A percentile compares a stretch with the other conserved stretches of the same genome.
These are phyloP conservation scores for Clanis bilineata DNA, from an alignment of 2,888 invertebrate species.

Conservation along the genomic window DNA sequence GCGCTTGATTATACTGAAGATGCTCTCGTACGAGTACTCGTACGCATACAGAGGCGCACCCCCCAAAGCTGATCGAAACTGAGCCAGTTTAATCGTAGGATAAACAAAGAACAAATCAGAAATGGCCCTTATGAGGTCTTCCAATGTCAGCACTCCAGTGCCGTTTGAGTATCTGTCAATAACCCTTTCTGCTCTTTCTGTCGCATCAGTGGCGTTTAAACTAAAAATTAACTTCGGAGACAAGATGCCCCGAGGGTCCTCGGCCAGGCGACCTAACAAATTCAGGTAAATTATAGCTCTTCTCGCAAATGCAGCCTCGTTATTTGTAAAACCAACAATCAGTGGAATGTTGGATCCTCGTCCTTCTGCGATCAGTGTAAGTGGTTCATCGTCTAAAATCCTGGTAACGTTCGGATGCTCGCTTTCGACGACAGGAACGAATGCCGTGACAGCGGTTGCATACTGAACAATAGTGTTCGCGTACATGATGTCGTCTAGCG, in stretches of 20 bases:
- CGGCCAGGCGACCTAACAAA: conserved; percentile 18
- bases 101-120: conserved; percentile 31
- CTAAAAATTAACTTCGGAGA: conserved; percentile 20
- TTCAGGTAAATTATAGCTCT: conserved; percentile 17
- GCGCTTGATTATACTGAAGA: conserved; percentile 59
- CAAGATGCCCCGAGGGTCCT: conserved; percentile 23
- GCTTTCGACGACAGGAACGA: conserved; percentile 32
- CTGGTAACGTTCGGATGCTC: conserved; percentile 24
- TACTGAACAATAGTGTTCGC: conserved; percentile 28
- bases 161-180: conserved; percentile 28
- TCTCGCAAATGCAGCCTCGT: conserved; percentile 22
- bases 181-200: conserved; percentile 9
- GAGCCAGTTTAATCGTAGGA: conserved; percentile 30
- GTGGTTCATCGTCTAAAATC: conserved; percentile 34
- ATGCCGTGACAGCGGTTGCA: conserved; percentile 22
- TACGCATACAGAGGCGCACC: conserved; percentile 65
- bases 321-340: too few species aligned
- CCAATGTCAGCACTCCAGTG: conserved; percentile 24
- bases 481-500: too few species aligned
- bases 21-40: conserved; percentile 64
- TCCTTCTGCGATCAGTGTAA: conserved; percentile 29
- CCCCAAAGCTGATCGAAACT: conserved; percentile 19
- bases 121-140: conserved; percentile 23
- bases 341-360: conserved; percentile 31
- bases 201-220: conserved; percentile 14